Conservation (phyloP, 2,113 vertebrate species). For the Hypomesus transpacificus region DNA sequence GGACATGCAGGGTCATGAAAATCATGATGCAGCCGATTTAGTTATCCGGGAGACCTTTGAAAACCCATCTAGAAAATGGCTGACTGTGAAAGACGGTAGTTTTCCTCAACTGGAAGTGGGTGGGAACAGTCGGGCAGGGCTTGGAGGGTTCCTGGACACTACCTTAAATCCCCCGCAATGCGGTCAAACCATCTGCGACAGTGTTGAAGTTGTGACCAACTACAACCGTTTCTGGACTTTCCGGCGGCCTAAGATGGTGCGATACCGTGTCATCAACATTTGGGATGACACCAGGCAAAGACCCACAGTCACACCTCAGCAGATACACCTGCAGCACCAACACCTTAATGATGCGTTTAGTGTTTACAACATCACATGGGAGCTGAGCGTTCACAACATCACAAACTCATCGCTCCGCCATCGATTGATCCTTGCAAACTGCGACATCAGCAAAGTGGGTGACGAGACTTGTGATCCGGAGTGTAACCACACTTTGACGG, state of each 20-base stretch:
- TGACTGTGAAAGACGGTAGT: constrained; percentile 87
- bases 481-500: constrained; percentile 93
- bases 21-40: constrained; percentile 81
- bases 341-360: constrained; percentile 87
- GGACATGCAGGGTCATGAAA: constrained; percentile 81
- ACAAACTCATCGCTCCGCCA: constrained; percentile 86
- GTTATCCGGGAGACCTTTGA: constrained; percentile 92
- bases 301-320: constrained; percentile 87
- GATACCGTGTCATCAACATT: constrained; percentile 91
- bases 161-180: constrained; percentile 87
- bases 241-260: constrained; percentile 84
- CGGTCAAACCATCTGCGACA: constrained; percentile 94
- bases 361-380: constrained; percentile 95
- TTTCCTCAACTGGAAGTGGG: constrained; percentile 79
- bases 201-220: constrained; percentile 83
- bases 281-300: constrained; percentile 75
- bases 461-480: constrained; percentile 87
- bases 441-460: constrained; percentile 93
- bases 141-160: constrained; percentile 80
- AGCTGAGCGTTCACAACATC: constrained; percentile 87
- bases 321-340: constrained; percentile 92
- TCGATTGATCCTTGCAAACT: constrained; percentile 92
- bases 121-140: constrained; percentile 65
- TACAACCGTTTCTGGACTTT: constrained; percentile 89
- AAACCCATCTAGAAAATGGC: constrained; percentile 84